Evolutionary conservation across 2,797 vertebrate species (phyloP).

Genomic region (Sardinella longiceps): DNA sequence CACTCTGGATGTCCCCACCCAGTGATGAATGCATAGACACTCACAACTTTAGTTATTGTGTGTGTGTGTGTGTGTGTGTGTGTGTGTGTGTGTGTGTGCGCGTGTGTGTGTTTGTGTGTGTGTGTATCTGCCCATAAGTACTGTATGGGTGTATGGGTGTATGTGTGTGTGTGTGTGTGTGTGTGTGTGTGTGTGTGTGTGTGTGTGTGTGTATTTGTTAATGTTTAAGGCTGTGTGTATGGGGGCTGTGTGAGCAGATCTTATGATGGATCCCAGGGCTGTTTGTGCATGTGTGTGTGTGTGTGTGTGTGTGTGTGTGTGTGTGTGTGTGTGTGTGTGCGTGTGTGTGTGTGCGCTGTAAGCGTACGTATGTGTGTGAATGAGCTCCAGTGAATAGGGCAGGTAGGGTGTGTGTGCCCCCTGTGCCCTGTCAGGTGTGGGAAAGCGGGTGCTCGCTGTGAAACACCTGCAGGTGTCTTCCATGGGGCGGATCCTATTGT

Average conservation of each 20-base stretch:
- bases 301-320: background rate
- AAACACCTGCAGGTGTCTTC: slow-evolving; percentile 70
- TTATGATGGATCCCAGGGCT: background rate
- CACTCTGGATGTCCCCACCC: slow-evolving; percentile 65
- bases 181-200: background rate
- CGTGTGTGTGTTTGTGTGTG: slow-evolving; percentile 12
- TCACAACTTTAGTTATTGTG: slow-evolving; percentile 76
- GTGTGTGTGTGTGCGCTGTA: background rate
- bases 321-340: background rate
- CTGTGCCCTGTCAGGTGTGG: slow-evolving; percentile 76
- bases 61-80: slow-evolving; percentile 34
- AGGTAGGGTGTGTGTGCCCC: slow-evolving; percentile 72
- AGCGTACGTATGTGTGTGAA: no score
- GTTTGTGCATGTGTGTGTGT: background rate
- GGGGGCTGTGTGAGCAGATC: background rate
- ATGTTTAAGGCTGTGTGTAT: background rate
- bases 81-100: background rate
- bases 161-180: background rate
- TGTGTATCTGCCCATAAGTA: no score
- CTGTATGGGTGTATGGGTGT: no score
- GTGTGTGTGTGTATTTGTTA: background rate
- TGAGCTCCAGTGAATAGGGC: slow-evolving; percentile 48
- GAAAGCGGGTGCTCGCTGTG: slow-evolving; percentile 62
- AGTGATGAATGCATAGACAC: slow-evolving; percentile 75
- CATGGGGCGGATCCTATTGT: slow-evolving; percentile 61